Percentiles rank a stretch among this genome's conserved stretches.
These are phyloP conservation scores for Lordiphosa andalusiaca DNA, from an alignment of 2,888 invertebrate genomes.

Conservation along the genomic window DNA sequence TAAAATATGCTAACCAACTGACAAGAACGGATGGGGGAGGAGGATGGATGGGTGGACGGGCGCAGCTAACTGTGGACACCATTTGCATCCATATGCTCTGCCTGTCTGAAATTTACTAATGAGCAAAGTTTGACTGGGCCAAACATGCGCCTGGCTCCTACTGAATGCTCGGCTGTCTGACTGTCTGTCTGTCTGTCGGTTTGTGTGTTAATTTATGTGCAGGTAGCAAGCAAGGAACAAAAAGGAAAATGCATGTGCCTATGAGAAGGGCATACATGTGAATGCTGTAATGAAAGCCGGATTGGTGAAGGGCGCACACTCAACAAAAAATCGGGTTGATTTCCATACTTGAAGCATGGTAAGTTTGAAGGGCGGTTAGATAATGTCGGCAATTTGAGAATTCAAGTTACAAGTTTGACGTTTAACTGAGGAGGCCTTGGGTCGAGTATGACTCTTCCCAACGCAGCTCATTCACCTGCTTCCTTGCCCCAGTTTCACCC, in stretches of 20 bases:
- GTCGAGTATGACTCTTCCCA: no score
- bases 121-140: conserved; percentile 59
- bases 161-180: neutral
- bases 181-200: conserved; percentile 7
- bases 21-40: conserved; percentile 11
- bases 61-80: conserved; percentile 13
- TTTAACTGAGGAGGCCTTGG: no score
- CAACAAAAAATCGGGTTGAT: no score
- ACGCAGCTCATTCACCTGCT: no score
- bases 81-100: conserved; percentile 28
- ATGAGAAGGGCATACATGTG: conserved; percentile 2
- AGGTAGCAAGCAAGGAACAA: conserved; percentile 36
- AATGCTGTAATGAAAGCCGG: neutral
- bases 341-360: no score
- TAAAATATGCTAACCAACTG: conserved; percentile 60
- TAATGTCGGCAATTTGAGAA: no score
- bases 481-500: no score
- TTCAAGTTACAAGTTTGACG: no score
- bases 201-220: conserved; percentile 43
- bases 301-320: neutral
- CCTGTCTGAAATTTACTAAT: conserved; percentile 57
- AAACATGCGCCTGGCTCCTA: conserved; percentile 8
- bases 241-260: conserved; percentile 26
- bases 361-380: no score
- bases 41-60: conserved; percentile 4